Conservation (phyloP, 1,140 invertebrate genomes). For the Dinoponera quadriceps region DNA sequence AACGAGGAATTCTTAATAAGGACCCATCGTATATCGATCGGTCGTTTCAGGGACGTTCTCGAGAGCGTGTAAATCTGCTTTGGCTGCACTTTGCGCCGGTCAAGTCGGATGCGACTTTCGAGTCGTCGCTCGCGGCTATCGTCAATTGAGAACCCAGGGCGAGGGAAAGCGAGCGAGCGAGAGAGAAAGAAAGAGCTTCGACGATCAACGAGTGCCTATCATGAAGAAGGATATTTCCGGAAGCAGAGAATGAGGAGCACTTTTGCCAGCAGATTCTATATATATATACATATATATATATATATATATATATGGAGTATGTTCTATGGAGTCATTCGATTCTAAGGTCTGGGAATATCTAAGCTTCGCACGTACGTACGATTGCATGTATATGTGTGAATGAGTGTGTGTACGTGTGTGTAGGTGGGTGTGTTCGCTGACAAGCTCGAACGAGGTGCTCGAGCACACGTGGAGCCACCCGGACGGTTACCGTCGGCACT, state of each 20-base stretch:
- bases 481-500: constrained; percentile 38
- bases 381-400: too few relatives aligned
- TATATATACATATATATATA: too few relatives aligned
- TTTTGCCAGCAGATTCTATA: constrained; percentile 16
- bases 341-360: constrained; percentile 23
- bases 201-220: not conserved
- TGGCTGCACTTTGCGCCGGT: too few relatives aligned
- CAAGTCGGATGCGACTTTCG: too few relatives aligned
- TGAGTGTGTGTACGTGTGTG: not conserved
- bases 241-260: not conserved
- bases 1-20: constrained; percentile 45
- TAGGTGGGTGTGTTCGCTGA: constrained; percentile 11
- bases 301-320: constrained; percentile 4
- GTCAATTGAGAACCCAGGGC: too few relatives aligned
- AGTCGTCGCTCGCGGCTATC: too few relatives aligned
- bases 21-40: not conserved
- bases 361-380: constrained; percentile 41
- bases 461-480: constrained; percentile 36
- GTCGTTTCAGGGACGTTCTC: not conserved
- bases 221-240: not conserved
- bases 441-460: constrained; percentile 47
- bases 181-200: not conserved
- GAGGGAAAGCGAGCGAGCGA: not conserved
- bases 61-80: not conserved
- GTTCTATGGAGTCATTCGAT: constrained; percentile 57